These are phyloP conservation scores for Seira sanloemensis DNA, from an alignment of 2,888 invertebrate species.

Conservation along the genomic window DNA sequence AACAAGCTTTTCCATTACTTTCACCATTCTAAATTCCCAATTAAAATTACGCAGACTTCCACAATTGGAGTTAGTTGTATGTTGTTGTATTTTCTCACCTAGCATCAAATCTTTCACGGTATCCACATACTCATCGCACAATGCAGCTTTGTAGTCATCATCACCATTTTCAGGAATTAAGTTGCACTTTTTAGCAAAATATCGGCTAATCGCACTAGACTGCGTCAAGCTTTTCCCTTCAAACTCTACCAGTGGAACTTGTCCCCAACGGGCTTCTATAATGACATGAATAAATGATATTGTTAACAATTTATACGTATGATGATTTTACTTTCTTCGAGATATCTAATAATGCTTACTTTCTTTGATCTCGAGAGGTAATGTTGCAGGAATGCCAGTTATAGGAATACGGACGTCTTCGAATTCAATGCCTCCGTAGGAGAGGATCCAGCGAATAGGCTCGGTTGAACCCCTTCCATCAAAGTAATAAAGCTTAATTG, in stretches of 20 bases:
- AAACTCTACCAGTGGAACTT: conserved; percentile 74
- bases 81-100: too few species aligned
- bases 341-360: not conserved
- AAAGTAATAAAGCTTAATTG: conserved; percentile 76
- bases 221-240: conserved; percentile 72
- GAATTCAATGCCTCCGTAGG: conserved; percentile 75
- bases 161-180: conserved; percentile 70
- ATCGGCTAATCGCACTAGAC: conserved; percentile 73
- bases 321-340: too few species aligned
- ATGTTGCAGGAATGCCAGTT: not conserved
- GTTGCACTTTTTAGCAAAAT: conserved; percentile 71
- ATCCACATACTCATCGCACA: conserved; percentile 68
- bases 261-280: conserved; percentile 71
- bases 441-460: conserved; percentile 75
- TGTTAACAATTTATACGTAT: too few species aligned
- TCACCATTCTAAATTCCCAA: too few species aligned
- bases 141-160: conserved; percentile 75
- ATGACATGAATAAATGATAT: conserved; percentile 27
- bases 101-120: conserved; percentile 51
- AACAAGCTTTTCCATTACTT: too few species aligned
- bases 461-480: conserved; percentile 75
- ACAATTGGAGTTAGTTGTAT: too few species aligned
- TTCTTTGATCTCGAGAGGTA: conserved; percentile 46
- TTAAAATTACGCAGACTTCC: too few species aligned
- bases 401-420: conserved; percentile 75